Evolutionary conservation across 2,113 vertebrate species (phyloP), one percentile per base, ranked within the genome.

Genomic region (Natator depressus): DNA sequence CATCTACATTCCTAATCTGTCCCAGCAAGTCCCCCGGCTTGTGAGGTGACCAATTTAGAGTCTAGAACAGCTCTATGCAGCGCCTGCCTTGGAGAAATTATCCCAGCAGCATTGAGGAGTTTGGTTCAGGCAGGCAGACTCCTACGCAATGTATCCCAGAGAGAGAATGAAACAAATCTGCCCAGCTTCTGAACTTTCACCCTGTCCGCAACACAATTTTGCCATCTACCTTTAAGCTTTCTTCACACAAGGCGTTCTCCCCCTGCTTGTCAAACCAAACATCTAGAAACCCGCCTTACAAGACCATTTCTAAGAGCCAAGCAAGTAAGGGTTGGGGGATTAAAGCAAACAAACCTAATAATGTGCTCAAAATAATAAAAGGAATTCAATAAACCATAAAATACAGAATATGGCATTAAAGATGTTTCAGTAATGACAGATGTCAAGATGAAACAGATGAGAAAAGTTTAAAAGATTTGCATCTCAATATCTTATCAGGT

Each of bases 381-480:
- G 92, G 89, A 97, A 98, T 97, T 97, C 96, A 97, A 96, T 95
- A 96, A 90, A 95, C 76, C 53, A 96, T 92, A 97, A 97, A 94
- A 96, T 95, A 93, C 89, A 95, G 88, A 96, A 96, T 96, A 96
- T 9, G 35, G 88, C 59, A 97, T 96, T 97, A 97, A 96, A 96
- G 62, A 92, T 91, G 57, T 84, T 94, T 95, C 96, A 96, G 89
- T 94, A 89, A 96, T 1, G 91, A 95, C 51, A 97, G 92, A 92
- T 96, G 89, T 94, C 93, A 97, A 97, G 95, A 96, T 94, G 76
- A 98, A 98, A 97, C 88, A 55, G 82, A 94, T 35, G 50, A 96
- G 95, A 96, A 95, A 94, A 95, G 89, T 93, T 88, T 96, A 92
- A 89, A 97, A 97, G 91, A 96, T 95, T 87, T 96, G 95, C 93